phyloP scores from a whole-genome alignment of 1,140 invertebrate genomes.

The Trachymyrmex septentrionalis region DNA sequence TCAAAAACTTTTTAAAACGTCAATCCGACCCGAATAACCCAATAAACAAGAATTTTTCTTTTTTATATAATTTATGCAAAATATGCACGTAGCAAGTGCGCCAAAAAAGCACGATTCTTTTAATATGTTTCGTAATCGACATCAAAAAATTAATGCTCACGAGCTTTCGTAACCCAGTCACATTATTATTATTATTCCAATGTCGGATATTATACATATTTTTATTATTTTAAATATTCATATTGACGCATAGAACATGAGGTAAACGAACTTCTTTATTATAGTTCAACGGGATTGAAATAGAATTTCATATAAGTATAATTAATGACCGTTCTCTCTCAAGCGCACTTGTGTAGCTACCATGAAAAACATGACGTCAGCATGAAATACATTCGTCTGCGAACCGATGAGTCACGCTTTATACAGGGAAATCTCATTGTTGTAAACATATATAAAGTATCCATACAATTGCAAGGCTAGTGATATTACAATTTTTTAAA shows the following conservation, averaged over 20 bases:
- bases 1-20: not conserved
- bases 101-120: not conserved
- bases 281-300: conserved; percentile 39
- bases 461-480: not conserved
- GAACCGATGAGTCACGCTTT: conserved; percentile 51
- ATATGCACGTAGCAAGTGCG: not conserved
- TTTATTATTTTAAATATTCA: not conserved
- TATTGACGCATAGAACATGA: not conserved
- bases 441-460: not conserved
- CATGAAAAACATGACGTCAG: conserved; percentile 60
- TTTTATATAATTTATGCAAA: not conserved
- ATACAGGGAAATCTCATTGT: conserved; percentile 53
- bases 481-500: conserved; percentile 24
- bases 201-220: not conserved
- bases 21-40: not conserved
- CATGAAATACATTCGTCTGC: conserved; percentile 47
- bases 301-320: conserved; percentile 46
- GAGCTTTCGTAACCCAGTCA: not conserved
- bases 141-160: not conserved
- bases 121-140: not conserved
- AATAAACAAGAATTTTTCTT: not conserved
- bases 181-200: not conserved
- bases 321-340: conserved; percentile 43
- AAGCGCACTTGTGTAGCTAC: conserved; percentile 48
- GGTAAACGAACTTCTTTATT: conserved; percentile 54